Conservation (phyloP, 2,797 vertebrate genomes). For the Spea hammondii region DNA sequence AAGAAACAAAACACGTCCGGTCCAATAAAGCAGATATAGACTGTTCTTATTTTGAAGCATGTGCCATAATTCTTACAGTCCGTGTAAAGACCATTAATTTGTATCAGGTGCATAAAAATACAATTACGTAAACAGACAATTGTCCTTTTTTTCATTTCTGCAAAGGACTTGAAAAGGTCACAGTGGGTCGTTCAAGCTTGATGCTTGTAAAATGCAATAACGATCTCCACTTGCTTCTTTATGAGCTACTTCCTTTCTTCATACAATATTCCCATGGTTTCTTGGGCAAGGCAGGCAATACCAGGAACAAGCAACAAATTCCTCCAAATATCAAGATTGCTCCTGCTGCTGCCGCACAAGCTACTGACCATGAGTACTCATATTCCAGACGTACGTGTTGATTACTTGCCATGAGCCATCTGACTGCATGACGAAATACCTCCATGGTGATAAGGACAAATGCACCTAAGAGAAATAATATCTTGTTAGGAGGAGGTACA, state of each 20-base stretch:
- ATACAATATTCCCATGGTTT: constrained; percentile 72
- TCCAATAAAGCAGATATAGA: constrained; percentile 33
- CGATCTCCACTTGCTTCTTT: constrained; percentile 53
- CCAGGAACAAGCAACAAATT: constrained; percentile 76
- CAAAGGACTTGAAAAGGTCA: constrained; percentile 35
- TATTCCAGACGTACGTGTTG: constrained; percentile 73
- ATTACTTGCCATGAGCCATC: constrained; percentile 72
- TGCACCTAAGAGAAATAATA: constrained; percentile 67
- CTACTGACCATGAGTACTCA: constrained; percentile 85
- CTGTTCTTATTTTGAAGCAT: constrained; percentile 21
- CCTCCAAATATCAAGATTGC: constrained; percentile 76
- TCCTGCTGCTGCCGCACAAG: constrained; percentile 75
- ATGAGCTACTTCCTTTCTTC: constrained; percentile 69
- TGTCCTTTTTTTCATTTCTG: constrained; percentile 28
- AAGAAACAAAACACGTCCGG: constrained; percentile 33
- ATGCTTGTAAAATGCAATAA: constrained; percentile 30
- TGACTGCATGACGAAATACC: constrained; percentile 82
- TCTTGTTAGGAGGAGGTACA: background rate
- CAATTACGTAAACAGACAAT: constrained; percentile 50
- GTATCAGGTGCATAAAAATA: constrained; percentile 47
- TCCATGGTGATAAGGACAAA: constrained; percentile 78
- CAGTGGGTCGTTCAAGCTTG: constrained; percentile 1
- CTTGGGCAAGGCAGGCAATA: constrained; percentile 68
- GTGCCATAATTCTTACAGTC: constrained; percentile 33
- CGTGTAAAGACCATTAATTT: constrained; percentile 30